Base-by-base conservation (phyloP, 2,113 vertebrate species). In the Larimichthys crocea region DNA sequence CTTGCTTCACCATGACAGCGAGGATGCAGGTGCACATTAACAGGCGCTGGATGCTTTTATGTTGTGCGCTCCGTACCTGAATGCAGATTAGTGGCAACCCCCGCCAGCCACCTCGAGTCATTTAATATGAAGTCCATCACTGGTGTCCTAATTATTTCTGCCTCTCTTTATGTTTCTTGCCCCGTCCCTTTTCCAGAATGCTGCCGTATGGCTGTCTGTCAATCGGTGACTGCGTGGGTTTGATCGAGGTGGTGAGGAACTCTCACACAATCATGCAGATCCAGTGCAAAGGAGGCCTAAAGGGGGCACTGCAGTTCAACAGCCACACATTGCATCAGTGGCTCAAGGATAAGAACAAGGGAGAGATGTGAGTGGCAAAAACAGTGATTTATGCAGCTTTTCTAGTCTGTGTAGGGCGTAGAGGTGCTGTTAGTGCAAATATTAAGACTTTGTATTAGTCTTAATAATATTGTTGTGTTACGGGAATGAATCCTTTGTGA, bases 221-320 rank as follows among this genome's bases (percentile, higher is more conserved):
- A 0, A 99, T 99, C 3, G 98, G 98, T 1, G 98, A 99, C 92
- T 99, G 98, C 5, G 98, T 99, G 89, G 98, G 98, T 46, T 96
- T 99, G 80, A 99, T 99, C 0, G 98, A 99, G 86, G 98, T 99
- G 15, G 98, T 99, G 83, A 96, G 98, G 86, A 99, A 96, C 93
- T 99, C 98, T 76, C 97, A 99, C 90, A 99, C 98, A 0, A 99
- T 99, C 93, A 99, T 99, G 98, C 98, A 99, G 89, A 99, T 99
- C 77, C 98, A 99, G 78, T 99, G 98, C 65, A 99, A 99, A 95
- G 98, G 98, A 24, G 98, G 98, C 86, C 96, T 99, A 3, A 99
- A 99, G 92, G 98, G 98, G 26, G 98, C 98, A 0, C 89, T 99
- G 91, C 98, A 99, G 92, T 99, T 99, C 95, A 99, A 99, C 94